phyloP scores from a whole-genome alignment of 2,113 vertebrate species.

The Sinocyclocheilus grahami region DNA sequence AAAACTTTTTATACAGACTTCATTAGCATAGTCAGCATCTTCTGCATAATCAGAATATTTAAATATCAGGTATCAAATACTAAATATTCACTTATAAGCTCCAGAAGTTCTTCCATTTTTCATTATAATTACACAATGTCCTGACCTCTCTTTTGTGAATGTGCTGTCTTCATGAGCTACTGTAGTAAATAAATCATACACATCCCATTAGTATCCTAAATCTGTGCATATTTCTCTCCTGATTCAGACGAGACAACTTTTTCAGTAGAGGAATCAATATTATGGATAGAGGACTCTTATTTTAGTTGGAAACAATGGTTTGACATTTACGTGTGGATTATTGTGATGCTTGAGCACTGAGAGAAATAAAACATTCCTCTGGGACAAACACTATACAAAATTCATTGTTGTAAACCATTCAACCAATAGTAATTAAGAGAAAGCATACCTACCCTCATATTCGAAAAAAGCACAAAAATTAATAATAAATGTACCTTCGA shows the following conservation, averaged over 20 bases:
- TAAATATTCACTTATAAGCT: constrained; percentile 16
- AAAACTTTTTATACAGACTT: constrained; percentile 18
- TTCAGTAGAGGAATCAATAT: neutral
- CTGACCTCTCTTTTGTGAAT: neutral
- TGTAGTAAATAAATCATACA: neutral
- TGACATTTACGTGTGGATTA: neutral
- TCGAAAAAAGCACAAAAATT: neutral
- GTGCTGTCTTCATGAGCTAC: neutral
- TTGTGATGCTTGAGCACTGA: neutral
- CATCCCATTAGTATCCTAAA: neutral
- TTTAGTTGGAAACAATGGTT: neutral
- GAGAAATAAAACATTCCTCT: neutral
- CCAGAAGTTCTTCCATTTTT: neutral
- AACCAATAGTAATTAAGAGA: neutral
- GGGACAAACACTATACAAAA: neutral
- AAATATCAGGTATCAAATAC: neutral
- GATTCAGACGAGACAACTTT: neutral
- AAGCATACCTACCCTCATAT: neutral
- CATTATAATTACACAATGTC: neutral
- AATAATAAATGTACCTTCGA: constrained; percentile 55
- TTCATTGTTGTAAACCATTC: neutral
- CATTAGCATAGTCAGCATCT: constrained; percentile 6
- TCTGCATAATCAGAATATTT: constrained; percentile 17
- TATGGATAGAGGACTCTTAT: neutral
- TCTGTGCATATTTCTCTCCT: neutral